Conservation (phyloP, 2,888 invertebrate genomes). For the Azorinus chamasolen region DNA sequence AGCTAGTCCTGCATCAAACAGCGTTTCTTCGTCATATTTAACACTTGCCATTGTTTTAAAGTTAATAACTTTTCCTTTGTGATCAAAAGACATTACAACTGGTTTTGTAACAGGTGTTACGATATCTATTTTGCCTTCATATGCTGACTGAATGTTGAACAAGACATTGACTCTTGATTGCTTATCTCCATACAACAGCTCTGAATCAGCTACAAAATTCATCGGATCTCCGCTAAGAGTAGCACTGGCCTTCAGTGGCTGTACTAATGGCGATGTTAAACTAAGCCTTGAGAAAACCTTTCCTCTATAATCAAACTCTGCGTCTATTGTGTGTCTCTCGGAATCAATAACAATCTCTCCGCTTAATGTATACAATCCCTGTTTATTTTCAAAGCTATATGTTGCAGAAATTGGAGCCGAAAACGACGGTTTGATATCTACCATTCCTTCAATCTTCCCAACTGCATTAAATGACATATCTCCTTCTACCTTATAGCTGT, state of each 20-base stretch:
- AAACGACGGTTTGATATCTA: conserved; percentile 1
- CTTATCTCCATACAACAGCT: not conserved
- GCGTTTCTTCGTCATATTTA: conserved; percentile 14
- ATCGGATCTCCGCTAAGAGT: no score
- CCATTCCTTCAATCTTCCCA: not conserved
- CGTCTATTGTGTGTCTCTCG: no score
- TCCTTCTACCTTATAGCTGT: conserved; percentile 1
- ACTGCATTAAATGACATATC: not conserved
- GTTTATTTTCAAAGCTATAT: not conserved
- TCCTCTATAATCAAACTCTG: no score
- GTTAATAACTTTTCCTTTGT: conserved; percentile 41
- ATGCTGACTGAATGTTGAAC: conserved; percentile 17
- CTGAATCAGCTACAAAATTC: no score
- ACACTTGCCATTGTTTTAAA: conserved; percentile 17
- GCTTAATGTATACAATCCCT: no score
- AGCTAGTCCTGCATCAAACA: conserved; percentile 16
- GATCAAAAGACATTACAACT: conserved; percentile 23
- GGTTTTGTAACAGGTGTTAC: not conserved
- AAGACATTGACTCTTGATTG: not conserved
- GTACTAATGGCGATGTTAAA: no score
- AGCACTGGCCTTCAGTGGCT: no score
- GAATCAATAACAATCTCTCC: no score
- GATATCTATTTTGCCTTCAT: conserved; percentile 2
- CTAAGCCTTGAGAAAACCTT: no score
- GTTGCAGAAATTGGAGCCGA: conserved; percentile 3